Conservation (phyloP, 53 echinoderm and acorn worm genomes). For the Crossaster papposus region DNA sequence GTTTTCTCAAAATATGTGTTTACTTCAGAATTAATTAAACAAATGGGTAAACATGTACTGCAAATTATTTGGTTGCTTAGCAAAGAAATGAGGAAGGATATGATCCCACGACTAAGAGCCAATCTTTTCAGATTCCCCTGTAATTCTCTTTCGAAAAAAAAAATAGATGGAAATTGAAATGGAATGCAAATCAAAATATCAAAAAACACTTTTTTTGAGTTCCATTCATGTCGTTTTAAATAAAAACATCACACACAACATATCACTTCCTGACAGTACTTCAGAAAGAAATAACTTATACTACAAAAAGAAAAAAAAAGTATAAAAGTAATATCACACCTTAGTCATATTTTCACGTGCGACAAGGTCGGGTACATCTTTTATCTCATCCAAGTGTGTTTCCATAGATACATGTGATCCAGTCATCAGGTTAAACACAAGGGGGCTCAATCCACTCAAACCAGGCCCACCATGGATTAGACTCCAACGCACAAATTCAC, state of each 20-base stretch:
- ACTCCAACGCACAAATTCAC: constrained; percentile 59
- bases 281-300: neutral
- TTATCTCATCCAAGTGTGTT: constrained; percentile 16
- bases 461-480: too few relatives aligned
- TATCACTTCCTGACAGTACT: constrained; percentile 13
- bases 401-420: constrained; percentile 7
- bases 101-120: neutral
- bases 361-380: constrained; percentile 8
- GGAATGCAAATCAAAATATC: constrained; percentile 19
- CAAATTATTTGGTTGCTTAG: constrained; percentile 24
- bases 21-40: constrained; percentile 24
- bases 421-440: constrained; percentile 50
- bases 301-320: neutral
- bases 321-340: constrained; percentile 8
- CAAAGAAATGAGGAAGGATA: constrained; percentile 18
- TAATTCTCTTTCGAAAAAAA: constrained; percentile 11
- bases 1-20: constrained; percentile 8
- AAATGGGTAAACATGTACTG: constrained; percentile 16
- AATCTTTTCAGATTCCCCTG: constrained; percentile 16
- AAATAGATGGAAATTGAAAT: constrained; percentile 11
- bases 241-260: constrained; percentile 17
- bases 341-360: constrained; percentile 31
- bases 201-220: too few relatives aligned
- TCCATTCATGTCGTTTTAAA: too few relatives aligned
- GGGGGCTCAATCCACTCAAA: constrained; percentile 20